A percentile compares a stretch with the other conserved stretches of the same genome.
phyloP scores from a whole-genome alignment of 2,797 vertebrate genomes.

The Girardinus metallicus region DNA sequence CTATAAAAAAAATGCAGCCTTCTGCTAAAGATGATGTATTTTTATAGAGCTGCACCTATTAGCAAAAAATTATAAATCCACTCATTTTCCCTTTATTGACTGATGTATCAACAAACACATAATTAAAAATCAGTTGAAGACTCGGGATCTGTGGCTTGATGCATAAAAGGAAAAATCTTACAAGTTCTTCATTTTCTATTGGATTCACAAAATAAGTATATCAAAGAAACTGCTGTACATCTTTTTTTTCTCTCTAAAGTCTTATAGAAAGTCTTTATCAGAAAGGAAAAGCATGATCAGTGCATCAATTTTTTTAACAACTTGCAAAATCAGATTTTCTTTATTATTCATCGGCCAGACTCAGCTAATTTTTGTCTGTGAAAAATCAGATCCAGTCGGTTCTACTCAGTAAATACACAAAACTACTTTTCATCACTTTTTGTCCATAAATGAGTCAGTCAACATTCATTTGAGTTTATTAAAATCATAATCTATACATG shows the following conservation, averaged over 20 bases:
- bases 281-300: background rate
- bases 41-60: background rate
- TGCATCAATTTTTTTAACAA: background rate
- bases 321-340: background rate
- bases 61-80: background rate
- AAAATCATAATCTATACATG: background rate
- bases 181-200: background rate
- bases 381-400: background rate
- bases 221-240: background rate
- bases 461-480: background rate
- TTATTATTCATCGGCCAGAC: background rate
- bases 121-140: background rate
- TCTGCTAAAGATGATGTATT: conserved; percentile 1
- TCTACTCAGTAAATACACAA: background rate
- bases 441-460: background rate
- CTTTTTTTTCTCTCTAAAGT: background rate
- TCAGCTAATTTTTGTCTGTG: background rate
- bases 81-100: background rate
- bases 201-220: background rate
- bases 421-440: background rate
- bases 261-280: background rate
- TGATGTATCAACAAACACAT: background rate
- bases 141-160: background rate
- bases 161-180: background rate
- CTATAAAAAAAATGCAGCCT: conserved; percentile 7